These are phyloP conservation scores for Podarcis lilfordi DNA, from an alignment of 2,797 vertebrate genomes.

Conservation along the genomic window DNA sequence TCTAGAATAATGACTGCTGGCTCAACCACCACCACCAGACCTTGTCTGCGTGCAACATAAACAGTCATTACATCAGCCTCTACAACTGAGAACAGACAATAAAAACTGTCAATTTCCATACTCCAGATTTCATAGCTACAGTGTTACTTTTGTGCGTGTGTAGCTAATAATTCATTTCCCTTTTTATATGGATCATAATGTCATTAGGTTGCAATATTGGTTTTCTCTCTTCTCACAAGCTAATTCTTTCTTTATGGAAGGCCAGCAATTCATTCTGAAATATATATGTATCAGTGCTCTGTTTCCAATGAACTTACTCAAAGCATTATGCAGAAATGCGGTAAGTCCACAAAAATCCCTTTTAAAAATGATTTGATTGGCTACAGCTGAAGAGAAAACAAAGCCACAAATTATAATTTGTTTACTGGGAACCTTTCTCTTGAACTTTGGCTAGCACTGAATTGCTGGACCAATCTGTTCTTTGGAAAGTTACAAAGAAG, in stretches of 20 bases:
- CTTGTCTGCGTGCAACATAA: conserved; percentile 59
- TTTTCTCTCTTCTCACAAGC: conserved; percentile 50
- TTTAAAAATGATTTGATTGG: conserved; percentile 41
- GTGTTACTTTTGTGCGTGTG: conserved; percentile 61
- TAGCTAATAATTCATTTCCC: conserved; percentile 72
- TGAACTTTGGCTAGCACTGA: conserved; percentile 18
- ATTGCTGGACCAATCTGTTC: not conserved
- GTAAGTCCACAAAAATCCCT: conserved; percentile 45
- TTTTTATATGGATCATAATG: conserved; percentile 67
- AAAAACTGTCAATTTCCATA: conserved; percentile 69
- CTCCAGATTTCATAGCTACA: conserved; percentile 69
- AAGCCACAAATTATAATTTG: conserved; percentile 7
- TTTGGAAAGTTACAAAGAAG: conserved; percentile 6
- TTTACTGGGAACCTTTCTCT: conserved; percentile 42
- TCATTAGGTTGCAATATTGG: conserved; percentile 59
- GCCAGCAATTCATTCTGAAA: conserved; percentile 46
- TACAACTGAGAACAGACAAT: conserved; percentile 68
- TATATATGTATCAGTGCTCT: conserved; percentile 32
- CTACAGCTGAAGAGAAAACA: not conserved
- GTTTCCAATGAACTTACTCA: conserved; percentile 58
- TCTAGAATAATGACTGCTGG: conserved; percentile 69
- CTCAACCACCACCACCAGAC: conserved; percentile 59
- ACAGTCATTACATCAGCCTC: conserved; percentile 67
- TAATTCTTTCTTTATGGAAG: conserved; percentile 62
- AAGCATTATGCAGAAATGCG: conserved; percentile 51